Conservation (phyloP, 2,113 vertebrate species). For the Procavia capensis region DNA sequence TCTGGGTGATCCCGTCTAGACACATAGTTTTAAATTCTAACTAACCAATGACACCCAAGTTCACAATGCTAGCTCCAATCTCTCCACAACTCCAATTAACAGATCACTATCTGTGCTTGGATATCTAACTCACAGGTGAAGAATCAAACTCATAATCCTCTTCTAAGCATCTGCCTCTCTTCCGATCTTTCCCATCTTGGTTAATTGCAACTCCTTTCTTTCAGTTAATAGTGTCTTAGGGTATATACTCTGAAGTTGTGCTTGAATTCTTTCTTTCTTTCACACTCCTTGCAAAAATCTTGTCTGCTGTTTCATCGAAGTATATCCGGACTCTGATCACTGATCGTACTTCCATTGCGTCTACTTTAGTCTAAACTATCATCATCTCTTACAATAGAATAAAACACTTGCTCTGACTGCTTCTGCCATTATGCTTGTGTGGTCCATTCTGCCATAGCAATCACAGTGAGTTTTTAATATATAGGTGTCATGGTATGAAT, state of each 20-base stretch:
- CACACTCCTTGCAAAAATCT: background rate
- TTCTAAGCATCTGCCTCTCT: background rate
- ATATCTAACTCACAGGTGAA: rapidly evolving
- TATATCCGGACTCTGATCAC: background rate
- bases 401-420: background rate
- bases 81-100: background rate
- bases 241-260: background rate
- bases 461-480: background rate
- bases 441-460: background rate
- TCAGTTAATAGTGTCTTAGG: background rate
- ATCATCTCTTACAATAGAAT: background rate
- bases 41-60: background rate
- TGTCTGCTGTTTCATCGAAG: background rate
- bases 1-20: background rate
- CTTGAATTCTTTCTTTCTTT: background rate
- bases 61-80: no score
- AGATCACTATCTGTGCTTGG: background rate
- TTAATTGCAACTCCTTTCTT: background rate
- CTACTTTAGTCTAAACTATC: background rate
- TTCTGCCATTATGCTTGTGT: background rate
- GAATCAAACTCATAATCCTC: background rate
- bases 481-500: no score
- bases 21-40: background rate
- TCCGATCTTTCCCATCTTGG: background rate
- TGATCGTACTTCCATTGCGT: background rate